These are phyloP conservation scores for Hephaestus fuliginosus DNA, from an alignment of 2,797 vertebrate genomes.

Conservation along the genomic window DNA sequence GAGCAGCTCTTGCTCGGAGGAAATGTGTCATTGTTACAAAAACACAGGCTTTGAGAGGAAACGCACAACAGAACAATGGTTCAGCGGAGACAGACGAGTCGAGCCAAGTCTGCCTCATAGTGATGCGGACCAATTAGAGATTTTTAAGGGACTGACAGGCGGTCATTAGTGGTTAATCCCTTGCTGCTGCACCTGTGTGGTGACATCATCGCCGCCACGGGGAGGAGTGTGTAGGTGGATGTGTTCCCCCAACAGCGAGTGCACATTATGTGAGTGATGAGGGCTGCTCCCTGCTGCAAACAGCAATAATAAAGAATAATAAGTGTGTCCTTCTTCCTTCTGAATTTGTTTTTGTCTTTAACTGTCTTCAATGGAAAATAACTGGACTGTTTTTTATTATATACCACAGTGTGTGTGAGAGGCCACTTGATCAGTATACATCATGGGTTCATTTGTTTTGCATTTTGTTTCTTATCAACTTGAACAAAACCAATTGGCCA, in stretches of 20 bases:
- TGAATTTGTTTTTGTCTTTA: not conserved
- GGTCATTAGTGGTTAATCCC: constrained; percentile 68
- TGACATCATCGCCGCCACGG: constrained; percentile 64
- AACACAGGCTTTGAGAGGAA: constrained; percentile 42
- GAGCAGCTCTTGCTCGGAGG: constrained; percentile 45
- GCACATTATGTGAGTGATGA: constrained; percentile 1
- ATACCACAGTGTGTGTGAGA: too few species aligned
- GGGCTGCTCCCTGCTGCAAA: constrained; percentile 5
- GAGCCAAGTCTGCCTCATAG: constrained; percentile 46
- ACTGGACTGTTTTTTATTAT: not conserved
- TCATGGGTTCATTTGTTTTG: too few species aligned
- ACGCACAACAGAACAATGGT: constrained; percentile 43
- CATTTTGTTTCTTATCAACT: too few species aligned
- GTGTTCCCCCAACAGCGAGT: constrained; percentile 7
- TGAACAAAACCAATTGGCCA: too few species aligned
- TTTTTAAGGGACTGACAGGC: constrained; percentile 69
- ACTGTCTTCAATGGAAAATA: not conserved
- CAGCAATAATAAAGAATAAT: not conserved
- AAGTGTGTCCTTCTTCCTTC: not conserved
- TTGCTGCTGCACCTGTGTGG: constrained; percentile 72
- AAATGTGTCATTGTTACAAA: constrained; percentile 65
- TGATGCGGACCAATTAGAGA: constrained; percentile 65
- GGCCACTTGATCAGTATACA: too few species aligned
- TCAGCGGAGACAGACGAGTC: constrained; percentile 35
- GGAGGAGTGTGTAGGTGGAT: constrained; percentile 21